Base-by-base conservation (phyloP, 2,888 invertebrate species). In the Eupithecia dodoneata region DNA sequence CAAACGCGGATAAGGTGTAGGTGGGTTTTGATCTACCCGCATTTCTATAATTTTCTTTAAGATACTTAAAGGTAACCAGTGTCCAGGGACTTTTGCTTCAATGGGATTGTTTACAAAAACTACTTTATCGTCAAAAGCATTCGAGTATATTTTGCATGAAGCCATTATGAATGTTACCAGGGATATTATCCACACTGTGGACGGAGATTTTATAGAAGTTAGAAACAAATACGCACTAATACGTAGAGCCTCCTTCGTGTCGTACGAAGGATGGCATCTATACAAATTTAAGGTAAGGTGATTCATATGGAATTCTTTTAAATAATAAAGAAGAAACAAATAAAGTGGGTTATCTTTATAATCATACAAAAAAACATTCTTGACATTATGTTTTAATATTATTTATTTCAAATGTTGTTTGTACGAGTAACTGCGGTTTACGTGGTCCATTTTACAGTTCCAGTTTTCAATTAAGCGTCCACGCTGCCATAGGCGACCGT, bases 31-130 rank as follows among this genome's bases (percentile, higher is more conserved):
- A 63, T 83, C 81, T 9, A 80, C 87, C 10, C 88, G 83, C 80
- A 85, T 83, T 84, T 89, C 89, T 76, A 90, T 85, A 5, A 85
- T 80, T 74, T 82, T 83, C 78, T 90, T 90, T 65, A 91, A 76
- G 52, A 89, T 77, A 67, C 85, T 87, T 13, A 87, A 10, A 5
- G 90, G 90, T 42, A 91, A 71, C 89, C 89, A 90, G 79, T 90
- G 91, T 55, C 90, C 80, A 41, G 90, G 90, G 49, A 90, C 59
- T 9, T 85, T 84, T 5, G 91, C 83, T 83, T 90, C 91, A 72
- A 91, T 88, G 2, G 90, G 91, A 81, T 90, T 91, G 75, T 80
- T 81, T n/a, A 90, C 83, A 77, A 82, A 90, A 45, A 87, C 73
- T 30, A 88, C 67, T 41, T 82, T 79, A 52, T 88, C 85, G 85